Percentiles rank a stretch among this genome's conserved stretches.
phyloP scores from a whole-genome alignment of 2,888 invertebrate genomes.

The Drosophila subsilvestris region DNA sequence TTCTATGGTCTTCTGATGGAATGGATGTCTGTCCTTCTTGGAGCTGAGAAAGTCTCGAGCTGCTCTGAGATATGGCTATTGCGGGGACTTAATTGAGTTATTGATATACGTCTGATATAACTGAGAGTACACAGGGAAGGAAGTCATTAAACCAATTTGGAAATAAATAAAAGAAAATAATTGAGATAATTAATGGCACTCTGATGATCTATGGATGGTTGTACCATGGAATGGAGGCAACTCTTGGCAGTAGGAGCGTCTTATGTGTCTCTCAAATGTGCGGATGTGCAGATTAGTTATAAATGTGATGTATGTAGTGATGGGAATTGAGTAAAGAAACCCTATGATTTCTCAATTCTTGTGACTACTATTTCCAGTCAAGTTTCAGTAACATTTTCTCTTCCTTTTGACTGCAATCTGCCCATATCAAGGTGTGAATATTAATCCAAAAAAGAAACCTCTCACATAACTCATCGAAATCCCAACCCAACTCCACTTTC shows the following conservation, averaged over 20 bases:
- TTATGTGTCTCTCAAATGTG: no score
- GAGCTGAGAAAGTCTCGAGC: neutral
- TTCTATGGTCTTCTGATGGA: neutral
- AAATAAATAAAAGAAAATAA: neutral
- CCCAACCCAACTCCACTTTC: neutral
- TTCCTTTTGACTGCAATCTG: no score
- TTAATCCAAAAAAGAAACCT: no score
- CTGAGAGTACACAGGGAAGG: neutral
- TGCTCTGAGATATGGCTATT: neutral
- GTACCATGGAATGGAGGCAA: neutral
- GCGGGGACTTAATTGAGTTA: slow-evolving; percentile 15
- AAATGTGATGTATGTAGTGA: no score
- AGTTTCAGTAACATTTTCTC: neutral
- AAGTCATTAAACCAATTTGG: neutral
- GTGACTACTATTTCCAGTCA: no score
- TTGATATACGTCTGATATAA: neutral
- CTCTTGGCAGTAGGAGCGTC: neutral
- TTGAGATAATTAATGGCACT: neutral
- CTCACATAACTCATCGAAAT: neutral
- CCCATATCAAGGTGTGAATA: no score
- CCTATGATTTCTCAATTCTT: neutral
- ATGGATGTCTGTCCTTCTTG: neutral
- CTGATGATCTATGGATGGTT: neutral
- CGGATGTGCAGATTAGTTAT: no score
- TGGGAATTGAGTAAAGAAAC: neutral